Evolutionary conservation across 30 jellyfish, hydroid and myxozoan species (phyloP).

Genomic region (Aurelia sp.): DNA sequence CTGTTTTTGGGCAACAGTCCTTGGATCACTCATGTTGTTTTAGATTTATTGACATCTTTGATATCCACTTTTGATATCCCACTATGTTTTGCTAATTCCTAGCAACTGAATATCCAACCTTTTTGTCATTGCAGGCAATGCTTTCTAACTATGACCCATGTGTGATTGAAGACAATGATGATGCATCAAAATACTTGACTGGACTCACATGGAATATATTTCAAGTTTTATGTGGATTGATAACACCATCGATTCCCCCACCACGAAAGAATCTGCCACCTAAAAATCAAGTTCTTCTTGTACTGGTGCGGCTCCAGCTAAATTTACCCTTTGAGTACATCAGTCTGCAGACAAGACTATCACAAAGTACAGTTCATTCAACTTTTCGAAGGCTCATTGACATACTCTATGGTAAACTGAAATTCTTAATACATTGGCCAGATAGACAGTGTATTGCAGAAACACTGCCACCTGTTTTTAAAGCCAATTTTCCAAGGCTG

Average conservation of each 20-base stretch:
- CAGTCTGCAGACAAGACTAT: not conserved
- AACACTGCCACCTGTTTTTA: not conserved
- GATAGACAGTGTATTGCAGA: not conserved
- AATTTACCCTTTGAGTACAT: conserved; percentile 5
- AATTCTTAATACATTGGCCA: conserved; percentile 31
- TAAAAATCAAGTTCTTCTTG: conserved; percentile 14
- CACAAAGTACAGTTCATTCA: not conserved
- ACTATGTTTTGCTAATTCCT: no score
- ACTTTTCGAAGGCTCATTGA: not conserved
- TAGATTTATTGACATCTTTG: no score
- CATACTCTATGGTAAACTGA: not conserved
- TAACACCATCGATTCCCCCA: not conserved
- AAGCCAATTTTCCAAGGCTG: conserved; percentile 56
- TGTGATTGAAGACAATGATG: conserved; percentile 5
- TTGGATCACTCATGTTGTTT: no score
- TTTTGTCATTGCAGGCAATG: conserved; percentile 5
- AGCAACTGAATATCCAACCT: no score
- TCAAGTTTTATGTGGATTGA: not conserved
- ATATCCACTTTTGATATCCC: no score
- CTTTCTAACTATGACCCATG: conserved; percentile 5
- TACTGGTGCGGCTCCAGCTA: not conserved
- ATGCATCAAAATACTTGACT: conserved; percentile 24
- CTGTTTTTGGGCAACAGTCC: no score
- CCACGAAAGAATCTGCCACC: conserved; percentile 23
- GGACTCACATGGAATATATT: conserved; percentile 3